phyloP scores from a whole-genome alignment of 2,797 vertebrate species.

The Falco peregrinus region DNA sequence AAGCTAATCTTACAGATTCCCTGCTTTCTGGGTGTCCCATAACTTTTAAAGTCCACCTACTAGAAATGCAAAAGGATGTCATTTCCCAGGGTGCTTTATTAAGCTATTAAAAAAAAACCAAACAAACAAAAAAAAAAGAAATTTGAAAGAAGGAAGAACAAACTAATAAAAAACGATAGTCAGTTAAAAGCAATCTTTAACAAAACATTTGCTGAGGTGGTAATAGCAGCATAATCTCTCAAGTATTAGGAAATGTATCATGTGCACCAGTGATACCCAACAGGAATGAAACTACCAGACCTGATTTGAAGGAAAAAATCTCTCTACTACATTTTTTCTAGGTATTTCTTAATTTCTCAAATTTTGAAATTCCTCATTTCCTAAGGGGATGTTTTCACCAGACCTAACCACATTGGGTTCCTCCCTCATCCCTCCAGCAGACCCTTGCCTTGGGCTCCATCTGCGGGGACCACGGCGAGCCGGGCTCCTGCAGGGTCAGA shows the following conservation, averaged over 20 bases:
- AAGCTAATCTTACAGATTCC: neutral
- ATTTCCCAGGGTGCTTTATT: neutral
- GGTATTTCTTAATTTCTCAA: neutral
- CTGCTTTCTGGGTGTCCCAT: neutral
- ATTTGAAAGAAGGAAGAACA: neutral
- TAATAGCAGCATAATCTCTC: neutral
- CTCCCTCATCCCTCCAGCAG: neutral
- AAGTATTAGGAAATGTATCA: accelerated
- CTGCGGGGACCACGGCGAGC: neutral
- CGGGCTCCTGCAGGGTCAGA: too few relatives aligned
- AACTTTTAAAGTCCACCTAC: neutral
- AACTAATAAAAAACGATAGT: neutral
- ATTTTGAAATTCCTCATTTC: neutral
- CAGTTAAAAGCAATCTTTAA: neutral
- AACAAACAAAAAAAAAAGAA: neutral
- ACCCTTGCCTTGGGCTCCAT: neutral
- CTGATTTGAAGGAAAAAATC: neutral
- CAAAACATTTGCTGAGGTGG: neutral
- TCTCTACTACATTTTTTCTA: neutral
- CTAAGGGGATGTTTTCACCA: neutral
- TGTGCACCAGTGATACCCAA: neutral
- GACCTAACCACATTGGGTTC: accelerated
- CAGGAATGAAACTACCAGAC: neutral
- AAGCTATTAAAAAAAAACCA: neutral
- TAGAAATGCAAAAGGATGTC: neutral